Percentiles rank a stretch among this genome's conserved stretches.
Conservation (phyloP, 2,113 vertebrate genomes). For the Cheirogaleus medius region DNA sequence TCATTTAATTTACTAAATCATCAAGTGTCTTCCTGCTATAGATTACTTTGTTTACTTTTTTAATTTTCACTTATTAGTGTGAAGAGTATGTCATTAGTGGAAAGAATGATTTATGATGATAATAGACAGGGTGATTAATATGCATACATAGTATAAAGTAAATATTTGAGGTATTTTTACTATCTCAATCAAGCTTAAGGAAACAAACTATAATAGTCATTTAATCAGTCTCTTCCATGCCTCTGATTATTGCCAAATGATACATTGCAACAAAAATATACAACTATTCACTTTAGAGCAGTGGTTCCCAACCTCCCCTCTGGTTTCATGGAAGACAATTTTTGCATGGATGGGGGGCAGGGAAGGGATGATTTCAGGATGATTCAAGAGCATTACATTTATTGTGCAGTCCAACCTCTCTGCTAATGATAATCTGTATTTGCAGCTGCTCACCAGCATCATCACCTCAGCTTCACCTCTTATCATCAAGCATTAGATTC, state of each 20-base stretch:
- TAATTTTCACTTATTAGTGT: slow-evolving; percentile 63
- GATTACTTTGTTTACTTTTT: slow-evolving; percentile 57
- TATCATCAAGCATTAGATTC: too few relatives aligned
- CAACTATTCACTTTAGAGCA: not conserved
- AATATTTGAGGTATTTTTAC: slow-evolving; percentile 64
- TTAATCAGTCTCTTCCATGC: not conserved
- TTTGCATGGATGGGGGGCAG: too few relatives aligned
- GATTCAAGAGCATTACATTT: too few relatives aligned
- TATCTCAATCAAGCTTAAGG: slow-evolving; percentile 35
- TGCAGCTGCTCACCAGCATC: too few relatives aligned
- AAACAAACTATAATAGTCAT: slow-evolving; percentile 30
- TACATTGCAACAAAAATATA: not conserved
- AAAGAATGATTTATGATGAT: slow-evolving; percentile 69
- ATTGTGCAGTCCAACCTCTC: too few relatives aligned
- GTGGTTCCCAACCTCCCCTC: too few relatives aligned
- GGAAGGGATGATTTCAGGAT: too few relatives aligned
- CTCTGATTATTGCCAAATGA: not conserved
- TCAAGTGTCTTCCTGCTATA: not conserved
- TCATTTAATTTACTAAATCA: slow-evolving; percentile 47
- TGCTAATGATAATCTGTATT: too few relatives aligned
- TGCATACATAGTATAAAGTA: slow-evolving; percentile 32
- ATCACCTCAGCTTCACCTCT: too few relatives aligned
- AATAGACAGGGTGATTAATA: slow-evolving; percentile 60
- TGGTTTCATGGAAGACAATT: too few relatives aligned
- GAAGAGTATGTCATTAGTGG: slow-evolving; percentile 54